Evolutionary conservation across 2,113 vertebrate genomes (phyloP), one percentile per base, ranked within the genome.

Genomic region (Pipa parva): DNA sequence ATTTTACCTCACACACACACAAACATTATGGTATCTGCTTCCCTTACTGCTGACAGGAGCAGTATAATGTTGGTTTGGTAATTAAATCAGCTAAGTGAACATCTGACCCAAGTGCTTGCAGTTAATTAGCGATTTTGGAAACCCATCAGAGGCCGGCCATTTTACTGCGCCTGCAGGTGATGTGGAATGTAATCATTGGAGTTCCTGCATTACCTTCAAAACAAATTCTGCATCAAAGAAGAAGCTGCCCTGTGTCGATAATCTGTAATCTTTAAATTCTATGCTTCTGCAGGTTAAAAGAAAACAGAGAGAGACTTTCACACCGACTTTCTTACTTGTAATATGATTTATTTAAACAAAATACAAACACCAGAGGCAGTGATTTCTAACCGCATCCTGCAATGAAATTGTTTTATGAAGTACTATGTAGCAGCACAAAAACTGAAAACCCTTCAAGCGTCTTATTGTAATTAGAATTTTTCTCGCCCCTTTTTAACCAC

Each of bases 61-160:
- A 7, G 25, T 54, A 29, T 69, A 69, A 69, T 69, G 46, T 52
- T 52, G 31, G 66, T 60, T 51, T 33, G 49, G 66, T 69, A 69
- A 69, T 69, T 69, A 69, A 69, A 69, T 69, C 57, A 69, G 33
- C 48, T 52, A 45, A 51, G 57, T 36, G 33, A 69, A 69, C 57
- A 60, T 69, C 66, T 69, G 66, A 69, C 57, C 66, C 48, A 29
- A 54, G 31, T 28, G 58, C 36, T 69, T 42, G 57, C 66, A 60
- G 66, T 60, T 60, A 69, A 69, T 69, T 69, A 69, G 66, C 10
- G 57, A 69, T 69, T 69, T 49, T 54, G 57, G 66, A 68, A 39
- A 52, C n/a, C 57, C 48, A 60, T 60, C 66, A 37, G 66, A 61
- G 49, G 57, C 57, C 48, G n/a, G 58, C 22, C 46, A 51, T 51